A percentile compares a stretch with the other conserved stretches of the same genome.
Evolutionary conservation across 2,113 vertebrate genomes (phyloP).

Genomic region (Hemibagrus wyckioides): DNA sequence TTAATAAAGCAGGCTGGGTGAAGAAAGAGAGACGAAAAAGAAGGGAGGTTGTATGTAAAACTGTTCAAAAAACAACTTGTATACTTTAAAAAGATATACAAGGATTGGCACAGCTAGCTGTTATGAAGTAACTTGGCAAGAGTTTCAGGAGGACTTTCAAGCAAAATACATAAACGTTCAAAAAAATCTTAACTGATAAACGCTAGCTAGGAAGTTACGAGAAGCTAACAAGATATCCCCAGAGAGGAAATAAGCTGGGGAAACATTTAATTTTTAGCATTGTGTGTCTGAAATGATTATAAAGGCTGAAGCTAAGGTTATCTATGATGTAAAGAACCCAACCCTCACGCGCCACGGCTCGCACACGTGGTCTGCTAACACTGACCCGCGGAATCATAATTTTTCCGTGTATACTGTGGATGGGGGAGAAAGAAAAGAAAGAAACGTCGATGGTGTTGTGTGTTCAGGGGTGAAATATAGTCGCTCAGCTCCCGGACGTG

Average conservation of each 20-base stretch:
- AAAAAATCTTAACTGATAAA: neutral
- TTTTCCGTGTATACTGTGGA: slow-evolving; percentile 9
- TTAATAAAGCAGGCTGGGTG: neutral
- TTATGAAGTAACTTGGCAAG: neutral
- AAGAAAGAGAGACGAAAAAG: neutral
- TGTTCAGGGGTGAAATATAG: neutral
- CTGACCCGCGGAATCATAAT: slow-evolving; percentile 3
- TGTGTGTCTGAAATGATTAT: neutral
- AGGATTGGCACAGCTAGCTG: neutral
- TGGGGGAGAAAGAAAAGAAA: neutral
- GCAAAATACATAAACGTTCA: neutral
- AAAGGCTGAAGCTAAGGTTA: neutral
- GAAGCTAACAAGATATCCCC: neutral
- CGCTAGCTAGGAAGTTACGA: neutral
- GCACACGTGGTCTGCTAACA: neutral
- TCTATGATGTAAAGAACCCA: neutral
- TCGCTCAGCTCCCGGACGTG: slow-evolving; percentile 49
- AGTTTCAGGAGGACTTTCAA: neutral
- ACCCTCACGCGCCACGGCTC: neutral
- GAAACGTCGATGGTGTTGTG: neutral
- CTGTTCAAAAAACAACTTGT: too few relatives aligned
- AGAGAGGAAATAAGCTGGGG: neutral
- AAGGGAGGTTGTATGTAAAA: neutral
- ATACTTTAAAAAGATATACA: neutral
- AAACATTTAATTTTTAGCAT: neutral